Conservation (phyloP, 2,888 invertebrate genomes). For the Arctia plantaginis region DNA sequence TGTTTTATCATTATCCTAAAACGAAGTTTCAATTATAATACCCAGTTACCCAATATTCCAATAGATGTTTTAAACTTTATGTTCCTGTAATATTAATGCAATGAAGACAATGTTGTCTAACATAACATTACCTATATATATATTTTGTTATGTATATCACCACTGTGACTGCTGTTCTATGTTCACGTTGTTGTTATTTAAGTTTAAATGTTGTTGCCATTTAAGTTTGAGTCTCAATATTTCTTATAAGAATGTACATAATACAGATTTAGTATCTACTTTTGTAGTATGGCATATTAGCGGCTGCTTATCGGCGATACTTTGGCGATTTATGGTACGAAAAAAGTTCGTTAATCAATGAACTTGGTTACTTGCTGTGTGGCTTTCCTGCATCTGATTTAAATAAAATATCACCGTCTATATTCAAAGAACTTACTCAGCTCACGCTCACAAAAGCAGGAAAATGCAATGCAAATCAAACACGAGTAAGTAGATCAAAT, state of each 20-base stretch:
- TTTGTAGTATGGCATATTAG: slow-evolving; percentile 72
- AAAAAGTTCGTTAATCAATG: slow-evolving; percentile 70
- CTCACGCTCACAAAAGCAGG: slow-evolving; percentile 68
- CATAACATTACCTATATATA: too few species aligned
- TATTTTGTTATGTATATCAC: too few species aligned
- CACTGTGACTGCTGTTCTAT: too few species aligned
- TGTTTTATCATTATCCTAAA: too few species aligned
- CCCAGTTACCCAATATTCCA: too few species aligned
- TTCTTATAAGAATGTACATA: not conserved
- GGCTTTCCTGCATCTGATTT: slow-evolving; percentile 75
- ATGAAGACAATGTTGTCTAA: too few species aligned
- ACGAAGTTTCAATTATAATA: too few species aligned
- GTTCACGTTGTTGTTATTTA: too few species aligned
- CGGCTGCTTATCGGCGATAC: slow-evolving; percentile 76
- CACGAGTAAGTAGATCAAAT: slow-evolving; percentile 55
- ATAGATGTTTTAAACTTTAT: too few species aligned
- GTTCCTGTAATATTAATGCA: too few species aligned
- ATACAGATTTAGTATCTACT: not conserved
- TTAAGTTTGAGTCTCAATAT: too few species aligned
- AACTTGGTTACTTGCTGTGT: slow-evolving; percentile 76
- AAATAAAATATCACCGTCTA: slow-evolving; percentile 65
- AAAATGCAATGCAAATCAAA: slow-evolving; percentile 70
- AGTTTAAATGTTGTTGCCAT: too few species aligned
- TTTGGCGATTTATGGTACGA: slow-evolving; percentile 71
- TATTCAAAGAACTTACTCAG: slow-evolving; percentile 67